Percentiles rank a stretch among this genome's conserved stretches.
Evolutionary conservation across 2,888 invertebrate species (phyloP).

Genomic region (Ditula angustiorana): DNA sequence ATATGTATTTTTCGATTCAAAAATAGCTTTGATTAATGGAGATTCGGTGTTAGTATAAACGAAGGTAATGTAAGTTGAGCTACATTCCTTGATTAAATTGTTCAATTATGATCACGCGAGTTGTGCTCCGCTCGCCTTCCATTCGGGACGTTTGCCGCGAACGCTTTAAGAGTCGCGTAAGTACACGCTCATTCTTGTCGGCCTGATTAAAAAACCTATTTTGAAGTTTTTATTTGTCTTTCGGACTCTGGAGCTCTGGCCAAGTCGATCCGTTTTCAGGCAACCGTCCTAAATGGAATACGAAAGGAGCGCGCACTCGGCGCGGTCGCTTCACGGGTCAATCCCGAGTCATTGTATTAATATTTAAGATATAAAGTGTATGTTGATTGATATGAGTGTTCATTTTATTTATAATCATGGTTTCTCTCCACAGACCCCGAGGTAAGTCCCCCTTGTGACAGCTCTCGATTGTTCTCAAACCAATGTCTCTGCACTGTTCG

Average conservation of each 20-base stretch:
- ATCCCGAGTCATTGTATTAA: conserved; percentile 75
- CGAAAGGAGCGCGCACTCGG: conserved; percentile 12
- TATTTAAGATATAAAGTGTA: conserved; percentile 85
- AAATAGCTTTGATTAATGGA: conserved; percentile 62
- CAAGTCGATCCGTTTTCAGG: neutral
- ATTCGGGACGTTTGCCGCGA: conserved; percentile 4
- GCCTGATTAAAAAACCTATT: no score
- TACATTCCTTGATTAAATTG: conserved; percentile 74
- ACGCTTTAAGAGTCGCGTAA: neutral
- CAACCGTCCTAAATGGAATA: conserved; percentile 9
- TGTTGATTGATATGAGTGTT: conserved; percentile 81
- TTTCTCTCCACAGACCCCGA: conserved; percentile 78
- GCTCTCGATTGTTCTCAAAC: conserved; percentile 35
- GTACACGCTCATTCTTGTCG: neutral
- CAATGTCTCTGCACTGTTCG: conserved; percentile 42
- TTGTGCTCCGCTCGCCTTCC: conserved; percentile 37
- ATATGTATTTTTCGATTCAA: conserved; percentile 60
- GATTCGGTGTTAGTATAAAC: conserved; percentile 64
- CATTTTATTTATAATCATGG: conserved; percentile 83
- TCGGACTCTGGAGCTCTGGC: neutral
- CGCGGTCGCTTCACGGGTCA: conserved; percentile 59
- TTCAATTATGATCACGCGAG: conserved; percentile 58
- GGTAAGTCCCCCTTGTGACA: conserved; percentile 75
- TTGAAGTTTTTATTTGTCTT: no score
- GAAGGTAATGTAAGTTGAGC: conserved; percentile 72